Percentiles rank a stretch among this genome's conserved stretches.
phyloP scores from a whole-genome alignment of 2,888 invertebrate species.

The Polydrusus tereticollis region DNA sequence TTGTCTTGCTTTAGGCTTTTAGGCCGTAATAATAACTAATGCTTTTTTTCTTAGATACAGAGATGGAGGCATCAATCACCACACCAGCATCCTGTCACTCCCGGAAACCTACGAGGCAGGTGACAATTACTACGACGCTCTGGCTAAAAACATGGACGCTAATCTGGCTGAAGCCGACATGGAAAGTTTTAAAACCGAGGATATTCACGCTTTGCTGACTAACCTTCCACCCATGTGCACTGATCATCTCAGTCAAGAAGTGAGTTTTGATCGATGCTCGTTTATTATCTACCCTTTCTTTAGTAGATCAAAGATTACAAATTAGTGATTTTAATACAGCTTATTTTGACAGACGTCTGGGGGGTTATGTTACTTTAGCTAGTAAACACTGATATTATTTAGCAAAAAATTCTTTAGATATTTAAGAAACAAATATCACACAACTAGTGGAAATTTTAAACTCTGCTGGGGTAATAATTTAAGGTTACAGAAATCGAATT shows the following conservation, averaged over 20 bases:
- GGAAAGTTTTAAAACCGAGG: constrained; percentile 93
- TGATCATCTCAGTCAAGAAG: constrained; percentile 68
- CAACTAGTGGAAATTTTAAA: too few relatives aligned
- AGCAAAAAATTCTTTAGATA: too few relatives aligned
- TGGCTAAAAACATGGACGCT: constrained; percentile 90
- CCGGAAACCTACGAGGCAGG: constrained; percentile 83
- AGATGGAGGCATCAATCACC: constrained; percentile 80
- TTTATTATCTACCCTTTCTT: neutral
- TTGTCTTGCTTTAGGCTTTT: too few relatives aligned
- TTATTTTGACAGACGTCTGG: too few relatives aligned
- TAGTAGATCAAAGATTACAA: too few relatives aligned
- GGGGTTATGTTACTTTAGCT: too few relatives aligned
- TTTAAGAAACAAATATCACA: too few relatives aligned
- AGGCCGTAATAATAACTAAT: neutral
- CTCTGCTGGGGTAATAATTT: too few relatives aligned
- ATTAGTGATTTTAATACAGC: too few relatives aligned
- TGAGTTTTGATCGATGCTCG: constrained; percentile 52
- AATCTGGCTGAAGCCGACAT: constrained; percentile 95
- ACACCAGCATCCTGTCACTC: constrained; percentile 83
- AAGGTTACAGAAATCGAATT: too few relatives aligned
- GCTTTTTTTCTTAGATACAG: constrained; percentile 73
- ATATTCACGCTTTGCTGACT: constrained; percentile 88
- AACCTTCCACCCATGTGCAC: constrained; percentile 79
- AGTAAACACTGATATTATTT: too few relatives aligned
- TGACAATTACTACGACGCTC: constrained; percentile 83